phyloP scores from a whole-genome alignment of 2,888 invertebrate genomes.

The Sarcophaga subvicina region DNA sequence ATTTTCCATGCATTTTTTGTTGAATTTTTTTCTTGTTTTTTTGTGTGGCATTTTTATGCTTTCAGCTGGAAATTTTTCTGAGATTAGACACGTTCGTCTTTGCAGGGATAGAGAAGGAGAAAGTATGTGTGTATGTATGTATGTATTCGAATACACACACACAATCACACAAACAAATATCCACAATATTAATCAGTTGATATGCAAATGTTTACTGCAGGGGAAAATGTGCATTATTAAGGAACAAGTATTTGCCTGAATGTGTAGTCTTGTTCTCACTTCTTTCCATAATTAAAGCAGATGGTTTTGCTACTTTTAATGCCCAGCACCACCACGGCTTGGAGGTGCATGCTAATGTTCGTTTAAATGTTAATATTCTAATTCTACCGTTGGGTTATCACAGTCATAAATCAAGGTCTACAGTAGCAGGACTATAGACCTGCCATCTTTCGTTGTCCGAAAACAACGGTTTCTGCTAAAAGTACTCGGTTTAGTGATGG shows the following conservation, averaged over 20 bases:
- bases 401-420: no score
- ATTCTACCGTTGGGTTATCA: no score
- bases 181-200: neutral
- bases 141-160: neutral
- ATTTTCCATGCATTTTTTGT: neutral
- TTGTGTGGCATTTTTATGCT: constrained; percentile 18
- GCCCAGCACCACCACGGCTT: no score
- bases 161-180: no score
- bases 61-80: constrained; percentile 19
- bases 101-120: neutral
- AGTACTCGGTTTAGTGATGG: no score
- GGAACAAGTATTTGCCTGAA: neutral
- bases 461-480: no score
- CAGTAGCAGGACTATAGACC: no score
- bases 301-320: neutral
- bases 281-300: neutral
- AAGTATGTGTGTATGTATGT: neutral
- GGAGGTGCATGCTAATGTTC: no score
- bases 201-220: neutral
- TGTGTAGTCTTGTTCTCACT: neutral
- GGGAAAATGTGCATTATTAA: neutral
- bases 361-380: no score
- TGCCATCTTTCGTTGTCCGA: no score
- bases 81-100: constrained; percentile 31
- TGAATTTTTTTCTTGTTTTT: neutral